phyloP scores from a whole-genome alignment of 2,888 invertebrate genomes.

The Andrena flavipes region DNA sequence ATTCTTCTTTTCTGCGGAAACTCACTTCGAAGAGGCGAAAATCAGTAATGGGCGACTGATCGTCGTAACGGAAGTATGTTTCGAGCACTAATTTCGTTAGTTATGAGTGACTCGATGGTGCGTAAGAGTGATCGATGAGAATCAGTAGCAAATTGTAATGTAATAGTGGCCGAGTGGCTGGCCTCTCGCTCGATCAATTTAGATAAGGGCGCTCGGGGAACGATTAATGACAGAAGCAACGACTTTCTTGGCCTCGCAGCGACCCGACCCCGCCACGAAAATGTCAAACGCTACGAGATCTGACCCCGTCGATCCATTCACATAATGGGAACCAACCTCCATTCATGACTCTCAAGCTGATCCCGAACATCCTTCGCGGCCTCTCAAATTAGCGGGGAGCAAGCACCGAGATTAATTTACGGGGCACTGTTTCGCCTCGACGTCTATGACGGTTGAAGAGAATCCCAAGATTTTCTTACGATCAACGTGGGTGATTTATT shows the following conservation, averaged over 20 bases:
- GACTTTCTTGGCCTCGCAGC: constrained; percentile 66
- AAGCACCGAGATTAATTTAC: constrained; percentile 49
- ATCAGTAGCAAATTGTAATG: constrained; percentile 51
- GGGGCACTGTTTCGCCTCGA: background rate
- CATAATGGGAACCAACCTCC: constrained; percentile 71
- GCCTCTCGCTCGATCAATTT: constrained; percentile 59
- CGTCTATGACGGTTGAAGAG: background rate
- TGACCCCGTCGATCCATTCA: constrained; percentile 68
- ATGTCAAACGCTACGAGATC: constrained; percentile 64
- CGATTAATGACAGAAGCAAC: constrained; percentile 70
- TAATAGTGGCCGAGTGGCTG: constrained; percentile 22
- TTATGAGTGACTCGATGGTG: constrained; percentile 14
- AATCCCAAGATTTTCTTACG: too few species aligned
- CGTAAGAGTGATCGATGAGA: constrained; percentile 42
- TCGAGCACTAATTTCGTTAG: background rate
- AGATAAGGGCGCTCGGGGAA: constrained; percentile 40
- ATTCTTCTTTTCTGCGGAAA: too few species aligned
- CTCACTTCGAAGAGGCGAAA: too few species aligned
- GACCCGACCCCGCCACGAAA: constrained; percentile 68
- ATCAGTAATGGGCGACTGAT: too few species aligned
- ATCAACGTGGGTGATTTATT: too few species aligned
- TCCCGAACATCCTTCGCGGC: constrained; percentile 28
- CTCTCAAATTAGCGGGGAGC: constrained; percentile 38
- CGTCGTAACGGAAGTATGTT: too few species aligned
- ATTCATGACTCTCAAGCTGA: constrained; percentile 70